Evolutionary conservation across 2,113 vertebrate species (phyloP), one percentile per base, ranked within the genome.

Genomic region (Varanus salvator): DNA sequence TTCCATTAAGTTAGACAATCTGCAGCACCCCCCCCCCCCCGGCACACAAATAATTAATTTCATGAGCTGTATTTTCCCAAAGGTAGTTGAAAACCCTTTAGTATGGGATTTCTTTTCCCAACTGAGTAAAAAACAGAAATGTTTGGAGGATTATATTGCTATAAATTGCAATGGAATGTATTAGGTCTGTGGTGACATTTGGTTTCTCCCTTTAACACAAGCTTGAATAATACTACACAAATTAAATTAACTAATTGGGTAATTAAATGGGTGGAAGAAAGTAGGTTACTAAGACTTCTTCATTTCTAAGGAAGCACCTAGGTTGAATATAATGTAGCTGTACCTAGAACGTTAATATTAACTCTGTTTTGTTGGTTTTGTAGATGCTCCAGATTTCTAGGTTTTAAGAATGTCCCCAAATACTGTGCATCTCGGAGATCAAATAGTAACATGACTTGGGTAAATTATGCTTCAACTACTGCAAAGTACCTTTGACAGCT

Each of bases 31-130:
- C 60, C 9, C 11, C 8, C 57, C 57, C 57, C 57, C 57, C 57
- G 1, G 3, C 57, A 2, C 2, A 74, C 66, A 57, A 77, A 81
- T 77, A 68, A 34, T 86, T 72, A 34, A 31, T 91, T 93, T 90
- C 68, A 88, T 80, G 0, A 54, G 21, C 86, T 87, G 86, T 69
- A 8, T 25, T n/a, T 54, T 44, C 48, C 80, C 27, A 52, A 52
- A 72, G 17, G 31, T 60, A 23, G 60, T 83, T 85, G 92, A 90
- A 93, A 72, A 91, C 50, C 19, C 84, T 91, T 96, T 91, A 91
- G 84, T 88, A 89, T 84, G 23, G 31, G 19, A 15, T 54, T n/a
- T 21, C 9, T 78, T 50, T 91, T 89, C 48, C 21, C 25, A 14
- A 34, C 90, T 0, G 6, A 81, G 68, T 89, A 81, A 3, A 1